phyloP scores from a whole-genome alignment of 2,113 vertebrate genomes.

The Taxidea taxus region DNA sequence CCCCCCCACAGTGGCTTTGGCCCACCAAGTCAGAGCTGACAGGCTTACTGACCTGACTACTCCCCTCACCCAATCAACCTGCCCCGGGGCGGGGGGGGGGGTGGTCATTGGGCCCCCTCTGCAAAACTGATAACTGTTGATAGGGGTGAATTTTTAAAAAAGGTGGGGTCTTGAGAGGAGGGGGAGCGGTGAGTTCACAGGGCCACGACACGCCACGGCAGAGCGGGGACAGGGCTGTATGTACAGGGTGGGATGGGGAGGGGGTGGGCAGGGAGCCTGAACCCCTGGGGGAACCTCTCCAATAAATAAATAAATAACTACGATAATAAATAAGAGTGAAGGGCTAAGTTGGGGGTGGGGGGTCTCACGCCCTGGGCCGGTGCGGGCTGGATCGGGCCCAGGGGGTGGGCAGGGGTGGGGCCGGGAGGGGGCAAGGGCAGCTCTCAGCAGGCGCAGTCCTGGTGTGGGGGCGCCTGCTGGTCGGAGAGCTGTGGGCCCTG shows the following conservation, averaged over 20 bases:
- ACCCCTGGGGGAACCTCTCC: not conserved
- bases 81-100: not conserved
- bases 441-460: slow-evolving; percentile 94
- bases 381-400: not conserved
- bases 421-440: not conserved
- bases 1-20: not conserved
- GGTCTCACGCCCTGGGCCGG: not conserved
- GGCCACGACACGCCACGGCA: slow-evolving; percentile 31
- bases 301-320: slow-evolving; percentile 79
- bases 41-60: not conserved
- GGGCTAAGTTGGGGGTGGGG: not conserved
- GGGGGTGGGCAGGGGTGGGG: not conserved
- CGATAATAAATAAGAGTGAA: slow-evolving; percentile 62
- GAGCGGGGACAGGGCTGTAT: not conserved
- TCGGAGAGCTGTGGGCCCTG: slow-evolving; percentile 93
- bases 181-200: not conserved
- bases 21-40: not conserved
- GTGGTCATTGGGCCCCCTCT: slow-evolving; percentile 13
- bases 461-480: slow-evolving; percentile 90
- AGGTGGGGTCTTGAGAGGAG: not conserved
- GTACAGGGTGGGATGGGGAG: not conserved
- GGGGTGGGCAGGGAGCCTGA: not conserved
- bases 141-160: slow-evolving; percentile 42
- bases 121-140: not conserved
- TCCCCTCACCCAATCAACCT: not conserved